phyloP scores from a whole-genome alignment of 2,888 invertebrate genomes.

The Lycaena phlaeas region DNA sequence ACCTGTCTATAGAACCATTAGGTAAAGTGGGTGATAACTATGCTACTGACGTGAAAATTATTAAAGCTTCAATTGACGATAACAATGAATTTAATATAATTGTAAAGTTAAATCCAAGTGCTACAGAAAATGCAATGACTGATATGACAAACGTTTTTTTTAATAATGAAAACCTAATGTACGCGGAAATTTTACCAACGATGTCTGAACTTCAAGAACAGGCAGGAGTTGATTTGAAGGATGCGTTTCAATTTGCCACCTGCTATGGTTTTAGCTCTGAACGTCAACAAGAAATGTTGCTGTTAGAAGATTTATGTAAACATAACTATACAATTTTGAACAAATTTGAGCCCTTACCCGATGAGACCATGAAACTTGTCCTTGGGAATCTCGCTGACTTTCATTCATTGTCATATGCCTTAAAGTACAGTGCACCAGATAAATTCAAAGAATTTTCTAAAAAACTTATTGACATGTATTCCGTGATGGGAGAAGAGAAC shows the following conservation, averaged over 20 bases:
- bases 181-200: slow-evolving; percentile 22
- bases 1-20: slow-evolving; percentile 25
- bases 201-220: slow-evolving; percentile 1
- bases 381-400: not conserved
- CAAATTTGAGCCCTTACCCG: slow-evolving; percentile 1
- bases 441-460: slow-evolving; percentile 2
- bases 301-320: slow-evolving; percentile 8
- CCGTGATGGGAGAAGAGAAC: not conserved
- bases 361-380: not conserved
- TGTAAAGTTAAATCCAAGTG: not conserved
- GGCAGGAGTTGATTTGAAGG: slow-evolving; percentile 10
- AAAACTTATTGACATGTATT: not conserved
- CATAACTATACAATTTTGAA: slow-evolving; percentile 1
- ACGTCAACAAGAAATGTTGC: slow-evolving; percentile 1
- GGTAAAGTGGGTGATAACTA: slow-evolving; percentile 34
- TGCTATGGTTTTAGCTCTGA: slow-evolving; percentile 4
- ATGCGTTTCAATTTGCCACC: slow-evolving; percentile 1
- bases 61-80: slow-evolving; percentile 23
- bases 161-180: slow-evolving; percentile 35
- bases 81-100: slow-evolving; percentile 4
- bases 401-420: slow-evolving; percentile 7
- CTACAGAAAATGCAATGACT: not conserved
- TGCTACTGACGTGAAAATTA: slow-evolving; percentile 26
- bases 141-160: slow-evolving; percentile 14
- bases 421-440: slow-evolving; percentile 5